These are phyloP conservation scores for Pteropus rufus DNA, from an alignment of 2,797 vertebrate genomes.

Conservation along the genomic window DNA sequence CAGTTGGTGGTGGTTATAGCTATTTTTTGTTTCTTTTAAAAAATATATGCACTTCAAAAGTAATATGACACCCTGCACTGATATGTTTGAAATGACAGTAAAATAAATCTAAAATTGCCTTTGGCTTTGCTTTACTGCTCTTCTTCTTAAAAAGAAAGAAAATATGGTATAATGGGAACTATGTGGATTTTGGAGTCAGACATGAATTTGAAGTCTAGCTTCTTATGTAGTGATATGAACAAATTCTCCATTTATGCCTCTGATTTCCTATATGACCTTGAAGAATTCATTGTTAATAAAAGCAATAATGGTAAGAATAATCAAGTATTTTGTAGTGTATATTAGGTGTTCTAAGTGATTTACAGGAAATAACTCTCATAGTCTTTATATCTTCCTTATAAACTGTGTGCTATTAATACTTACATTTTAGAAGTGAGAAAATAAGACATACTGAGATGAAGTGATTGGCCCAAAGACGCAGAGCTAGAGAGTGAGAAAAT, in stretches of 20 bases:
- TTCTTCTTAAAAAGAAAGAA: conserved; percentile 39
- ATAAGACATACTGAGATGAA: neutral
- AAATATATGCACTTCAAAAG: conserved; percentile 58
- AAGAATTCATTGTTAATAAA: neutral
- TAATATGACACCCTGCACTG: conserved; percentile 1
- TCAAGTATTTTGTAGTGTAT: neutral
- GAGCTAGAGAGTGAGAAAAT: neutral
- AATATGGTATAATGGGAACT: neutral
- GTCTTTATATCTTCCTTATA: neutral
- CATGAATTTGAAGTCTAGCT: neutral
- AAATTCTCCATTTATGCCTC: neutral
- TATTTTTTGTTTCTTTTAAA: conserved; percentile 50
- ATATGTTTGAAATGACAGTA: conserved; percentile 51
- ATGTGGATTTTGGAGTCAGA: conserved; percentile 3
- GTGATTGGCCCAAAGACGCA: neutral
- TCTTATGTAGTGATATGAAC: neutral
- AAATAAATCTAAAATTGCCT: conserved; percentile 59
- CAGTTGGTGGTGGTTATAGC: conserved; percentile 49
- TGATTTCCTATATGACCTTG: neutral
- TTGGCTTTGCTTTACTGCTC: conserved; percentile 49
- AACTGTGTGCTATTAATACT: neutral
- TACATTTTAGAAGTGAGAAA: neutral
- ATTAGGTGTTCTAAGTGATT: neutral
- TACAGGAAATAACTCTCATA: neutral
- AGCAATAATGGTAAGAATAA: neutral